phyloP scores from a whole-genome alignment of 2,888 invertebrate genomes.

The Noctua janthina region DNA sequence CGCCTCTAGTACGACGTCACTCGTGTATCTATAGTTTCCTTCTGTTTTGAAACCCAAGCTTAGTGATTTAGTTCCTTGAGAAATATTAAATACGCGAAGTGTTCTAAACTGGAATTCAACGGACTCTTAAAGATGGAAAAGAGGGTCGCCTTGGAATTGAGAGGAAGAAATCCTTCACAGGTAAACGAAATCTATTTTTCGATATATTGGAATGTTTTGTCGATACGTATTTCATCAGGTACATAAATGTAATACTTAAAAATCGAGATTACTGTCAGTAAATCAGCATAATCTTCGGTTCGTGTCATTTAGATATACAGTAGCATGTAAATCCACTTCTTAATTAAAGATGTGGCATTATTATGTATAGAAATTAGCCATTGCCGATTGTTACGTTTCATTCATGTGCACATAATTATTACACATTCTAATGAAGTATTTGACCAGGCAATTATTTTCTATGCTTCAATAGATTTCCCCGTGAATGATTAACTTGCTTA shows the following conservation, averaged over 20 bases:
- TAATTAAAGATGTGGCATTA: constrained; percentile 86
- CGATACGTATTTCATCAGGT: constrained; percentile 89
- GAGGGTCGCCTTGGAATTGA: constrained; percentile 98
- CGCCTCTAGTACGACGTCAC: constrained; percentile 88
- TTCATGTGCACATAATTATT: constrained; percentile 84
- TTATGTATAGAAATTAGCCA: constrained; percentile 87
- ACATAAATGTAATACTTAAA: constrained; percentile 77
- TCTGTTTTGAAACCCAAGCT: constrained; percentile 91
- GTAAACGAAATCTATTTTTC: constrained; percentile 91
- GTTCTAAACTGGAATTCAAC: constrained; percentile 78
- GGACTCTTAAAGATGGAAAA: constrained; percentile 94
- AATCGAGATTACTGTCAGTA: constrained; percentile 68
- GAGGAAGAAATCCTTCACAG: constrained; percentile 97
- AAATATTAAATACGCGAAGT: constrained; percentile 82
- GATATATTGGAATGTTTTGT: constrained; percentile 89
- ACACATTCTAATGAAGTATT: constrained; percentile 67
- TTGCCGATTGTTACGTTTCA: constrained; percentile 89
- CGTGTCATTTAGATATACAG: constrained; percentile 42
- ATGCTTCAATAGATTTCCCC: constrained; percentile 38
- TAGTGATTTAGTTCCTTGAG: constrained; percentile 87
- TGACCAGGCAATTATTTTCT: constrained; percentile 50
- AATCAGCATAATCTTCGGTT: constrained; percentile 60
- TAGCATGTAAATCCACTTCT: constrained; percentile 69
- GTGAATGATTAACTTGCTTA: constrained; percentile 37
- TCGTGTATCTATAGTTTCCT: constrained; percentile 90